Evolutionary conservation across 2,797 vertebrate genomes (phyloP), one percentile per base, ranked within the genome.

Genomic region (Xiphorhynchus erythropygius): DNA sequence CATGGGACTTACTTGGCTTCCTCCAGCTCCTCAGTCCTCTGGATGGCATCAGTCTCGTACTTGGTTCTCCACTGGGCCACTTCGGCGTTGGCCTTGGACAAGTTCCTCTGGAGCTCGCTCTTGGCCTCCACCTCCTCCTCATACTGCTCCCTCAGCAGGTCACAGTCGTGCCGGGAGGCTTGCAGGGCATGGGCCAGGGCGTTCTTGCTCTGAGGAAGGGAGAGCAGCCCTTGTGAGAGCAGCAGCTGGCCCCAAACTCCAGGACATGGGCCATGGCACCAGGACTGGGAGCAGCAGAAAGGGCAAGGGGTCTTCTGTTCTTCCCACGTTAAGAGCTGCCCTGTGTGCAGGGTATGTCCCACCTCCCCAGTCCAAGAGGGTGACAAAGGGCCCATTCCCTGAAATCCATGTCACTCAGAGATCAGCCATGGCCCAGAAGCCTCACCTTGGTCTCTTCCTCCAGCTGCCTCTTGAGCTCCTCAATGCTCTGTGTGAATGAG

Each of bases 1-100:
- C 13, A 7, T 3, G 28, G 50, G 37, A 96, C 98, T 96, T 95
- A 99, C 99, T 99, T 99, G 93, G 99, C 99, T 91, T 99, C 99
- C 95, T 99, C 99, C 87, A 99, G 98, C 94, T 99, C 99, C 97
- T 99, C 99, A 0, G 98, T 99, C 96, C 98, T 98, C 94, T 99
- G 99, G 94, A 99, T 99, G 94, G 99, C 99, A 2, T 99, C 99
- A 0, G 99, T 99, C 97, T 99, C 99, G 0, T 99, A 99, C 95
- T 99, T 99, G 85, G 98, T 99, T 96, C 99, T 99, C 99, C 99
- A 99, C 93, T 99, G 99, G 67, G 99, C 98, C 75, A 99, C 99
- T 97, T 99, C 99, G 0, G 98, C 97, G 0, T 99, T 99, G 94
- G 99, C 99, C 93, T 99, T 99, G 89, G 99, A 99, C 88, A 99